Evolutionary conservation across 2,888 invertebrate genomes (phyloP), one percentile per base, ranked within the genome.

Genomic region (Timandra comae): DNA sequence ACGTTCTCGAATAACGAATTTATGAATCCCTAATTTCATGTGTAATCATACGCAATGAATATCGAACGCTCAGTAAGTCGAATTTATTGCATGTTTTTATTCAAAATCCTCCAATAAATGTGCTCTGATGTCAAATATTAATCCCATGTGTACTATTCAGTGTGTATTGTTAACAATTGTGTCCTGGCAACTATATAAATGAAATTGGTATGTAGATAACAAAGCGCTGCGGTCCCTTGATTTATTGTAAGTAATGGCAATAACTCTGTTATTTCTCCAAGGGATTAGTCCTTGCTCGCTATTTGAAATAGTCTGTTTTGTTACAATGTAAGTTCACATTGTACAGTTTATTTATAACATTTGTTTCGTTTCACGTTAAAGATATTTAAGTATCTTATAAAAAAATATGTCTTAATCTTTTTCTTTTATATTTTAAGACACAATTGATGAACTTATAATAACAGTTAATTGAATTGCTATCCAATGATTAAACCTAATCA

Each of bases 61-160:
- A 50, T 46, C 40, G 37, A 29, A 32, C 41, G 33, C 36, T 33
- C 35, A 41, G 44, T 56, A 49, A 55, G 43, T 37, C 11, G 46
- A 50, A 59, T 62, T 62, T 63, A 64, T 61, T 41, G 35, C 48
- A 41, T 50, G 53, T 58, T 62, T 59, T 59, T 63, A 49, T 51
- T 50, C 41, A 52, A 54, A 49, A 41, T 39, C 47, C 35, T 47
- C 38, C 44, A 43, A 41, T 51, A 47, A 51, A 50, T 45, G 52
- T 52, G 44, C 50, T 42, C 43, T 46, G 38, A 46, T 42, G 40
- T 45, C 49, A 42, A 54, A 56, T 56, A 61, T 55, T 39, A 53
- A 35, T 52, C 67, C 61, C 65, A 19, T 7, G 60, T 30, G 63
- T 52, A 52, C 43, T 43, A 52, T 65, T 51, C 16, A 16, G 16